Percentiles rank a stretch among this genome's conserved stretches.
phyloP scores from a whole-genome alignment of 2,113 vertebrate genomes.

The Agapornis roseicollis region DNA sequence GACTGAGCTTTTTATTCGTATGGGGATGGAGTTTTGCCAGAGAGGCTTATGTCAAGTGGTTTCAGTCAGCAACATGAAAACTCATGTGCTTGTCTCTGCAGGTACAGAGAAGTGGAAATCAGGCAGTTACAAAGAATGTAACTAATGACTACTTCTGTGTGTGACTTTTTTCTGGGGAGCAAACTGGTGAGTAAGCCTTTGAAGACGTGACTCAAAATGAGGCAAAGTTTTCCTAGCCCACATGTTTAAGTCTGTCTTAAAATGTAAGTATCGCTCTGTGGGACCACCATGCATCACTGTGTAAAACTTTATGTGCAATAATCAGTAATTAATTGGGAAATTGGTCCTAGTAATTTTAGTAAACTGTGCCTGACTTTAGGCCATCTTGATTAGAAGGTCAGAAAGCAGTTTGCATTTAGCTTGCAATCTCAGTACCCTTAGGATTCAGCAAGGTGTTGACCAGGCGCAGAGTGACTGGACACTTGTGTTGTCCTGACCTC shows the following conservation, averaged over 20 bases:
- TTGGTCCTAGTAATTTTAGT: neutral
- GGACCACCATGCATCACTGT: neutral
- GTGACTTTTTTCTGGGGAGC: neutral
- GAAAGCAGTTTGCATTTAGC: neutral
- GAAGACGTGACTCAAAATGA: slow-evolving; percentile 1
- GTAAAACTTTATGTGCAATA: neutral
- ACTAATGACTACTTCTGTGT: neutral
- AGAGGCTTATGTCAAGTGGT: slow-evolving; percentile 49
- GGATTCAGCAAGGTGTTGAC: neutral
- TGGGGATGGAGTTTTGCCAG: slow-evolving; percentile 39
- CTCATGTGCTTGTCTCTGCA: neutral
- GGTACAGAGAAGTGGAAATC: slow-evolving; percentile 33
- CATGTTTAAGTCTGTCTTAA: neutral
- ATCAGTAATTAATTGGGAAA: neutral
- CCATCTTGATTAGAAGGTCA: neutral
- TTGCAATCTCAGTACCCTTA: neutral
- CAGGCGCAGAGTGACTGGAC: too few relatives aligned
- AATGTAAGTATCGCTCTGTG: neutral
- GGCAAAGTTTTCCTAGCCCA: neutral
- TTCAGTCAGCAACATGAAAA: slow-evolving; percentile 34
- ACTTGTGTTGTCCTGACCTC: fast-evolving
- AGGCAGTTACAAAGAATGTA: slow-evolving; percentile 9
- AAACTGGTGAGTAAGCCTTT: neutral
- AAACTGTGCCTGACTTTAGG: neutral
- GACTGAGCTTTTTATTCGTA: neutral